These are phyloP conservation scores for Drosophila anomelani DNA, from an alignment of 2,888 invertebrate genomes.

Conservation along the genomic window DNA sequence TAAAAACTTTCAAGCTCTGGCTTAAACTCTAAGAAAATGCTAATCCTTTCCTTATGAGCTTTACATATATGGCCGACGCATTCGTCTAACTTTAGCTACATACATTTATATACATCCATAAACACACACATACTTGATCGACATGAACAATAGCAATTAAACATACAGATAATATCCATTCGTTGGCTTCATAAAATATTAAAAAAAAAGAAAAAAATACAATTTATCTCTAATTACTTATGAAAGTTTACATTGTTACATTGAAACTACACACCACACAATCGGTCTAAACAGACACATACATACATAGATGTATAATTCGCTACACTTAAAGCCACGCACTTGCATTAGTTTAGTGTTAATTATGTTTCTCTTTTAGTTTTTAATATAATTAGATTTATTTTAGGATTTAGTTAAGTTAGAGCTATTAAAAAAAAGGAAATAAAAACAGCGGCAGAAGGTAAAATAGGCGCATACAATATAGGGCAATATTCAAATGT, in stretches of 20 bases:
- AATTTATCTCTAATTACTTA: conserved; percentile 6
- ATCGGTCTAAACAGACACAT: conserved; percentile 5
- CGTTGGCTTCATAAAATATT: conserved; percentile 17
- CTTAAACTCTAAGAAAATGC: not conserved
- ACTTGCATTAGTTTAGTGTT: conserved; percentile 49
- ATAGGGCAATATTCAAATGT: not conserved
- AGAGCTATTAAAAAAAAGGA: conserved; percentile 15
- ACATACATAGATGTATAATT: conserved; percentile 13
- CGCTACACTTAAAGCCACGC: conserved; percentile 69
- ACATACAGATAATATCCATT: conserved; percentile 40
- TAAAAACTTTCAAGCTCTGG: not conserved
- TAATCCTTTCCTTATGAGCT: conserved; percentile 3
- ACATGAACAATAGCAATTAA: conserved; percentile 40
- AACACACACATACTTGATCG: conserved; percentile 23
- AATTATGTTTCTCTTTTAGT: not conserved
- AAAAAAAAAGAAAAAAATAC: conserved; percentile 10
- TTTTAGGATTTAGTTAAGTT: conserved; percentile 39
- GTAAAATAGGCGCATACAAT: conserved; percentile 8
- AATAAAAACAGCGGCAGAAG: conserved; percentile 16
- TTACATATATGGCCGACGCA: conserved; percentile 32
- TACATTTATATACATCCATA: conserved; percentile 31
- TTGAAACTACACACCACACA: conserved; percentile 29
- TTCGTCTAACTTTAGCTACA: conserved; percentile 30
- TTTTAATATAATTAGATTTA: not conserved
- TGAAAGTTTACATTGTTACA: conserved; percentile 3